A percentile compares a stretch with the other conserved stretches of the same genome.
These are phyloP conservation scores for Ophonus ardosiacus DNA, from an alignment of 2,888 invertebrate species.

Conservation along the genomic window DNA sequence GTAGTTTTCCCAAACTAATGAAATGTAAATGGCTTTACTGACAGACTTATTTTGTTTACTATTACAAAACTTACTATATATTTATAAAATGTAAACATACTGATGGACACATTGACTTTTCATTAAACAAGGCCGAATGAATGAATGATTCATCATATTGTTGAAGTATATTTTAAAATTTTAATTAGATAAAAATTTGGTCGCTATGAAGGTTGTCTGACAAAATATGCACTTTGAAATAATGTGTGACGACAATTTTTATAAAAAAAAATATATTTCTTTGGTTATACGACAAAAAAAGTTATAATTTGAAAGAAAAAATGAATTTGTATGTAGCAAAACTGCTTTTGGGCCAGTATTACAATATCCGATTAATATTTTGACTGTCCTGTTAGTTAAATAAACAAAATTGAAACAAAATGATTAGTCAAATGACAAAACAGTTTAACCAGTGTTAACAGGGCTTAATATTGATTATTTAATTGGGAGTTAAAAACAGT, in stretches of 20 bases:
- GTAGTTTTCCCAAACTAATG: background rate
- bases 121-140: background rate
- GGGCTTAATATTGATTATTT: no score
- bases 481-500: no score
- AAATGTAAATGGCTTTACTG: background rate
- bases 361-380: no score
- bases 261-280: background rate
- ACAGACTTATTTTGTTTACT: conserved; percentile 21
- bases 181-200: background rate
- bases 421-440: no score
- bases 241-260: background rate
- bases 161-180: background rate
- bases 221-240: background rate
- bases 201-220: background rate
- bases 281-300: no score
- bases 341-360: no score
- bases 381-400: no score
- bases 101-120: background rate
- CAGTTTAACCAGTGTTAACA: no score
- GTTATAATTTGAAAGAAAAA: no score
- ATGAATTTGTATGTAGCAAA: no score
- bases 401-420: no score
- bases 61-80: background rate
- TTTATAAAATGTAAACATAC: background rate
- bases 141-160: background rate